These are phyloP conservation scores for Drosophila affinis DNA, from an alignment of 2,888 invertebrate genomes.

Conservation along the genomic window DNA sequence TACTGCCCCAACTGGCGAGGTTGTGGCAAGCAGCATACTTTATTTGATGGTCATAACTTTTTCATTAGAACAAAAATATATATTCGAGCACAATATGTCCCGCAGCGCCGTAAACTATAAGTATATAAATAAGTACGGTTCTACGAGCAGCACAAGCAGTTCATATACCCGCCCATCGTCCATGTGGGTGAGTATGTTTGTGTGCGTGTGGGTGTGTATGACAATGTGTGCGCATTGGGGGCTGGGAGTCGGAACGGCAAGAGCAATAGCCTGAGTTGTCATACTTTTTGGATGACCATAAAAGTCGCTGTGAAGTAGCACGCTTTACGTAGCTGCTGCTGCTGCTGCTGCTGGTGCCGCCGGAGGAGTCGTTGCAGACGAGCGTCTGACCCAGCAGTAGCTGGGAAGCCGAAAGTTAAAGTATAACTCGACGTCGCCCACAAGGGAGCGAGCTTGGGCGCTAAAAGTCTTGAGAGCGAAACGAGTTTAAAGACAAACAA, in stretches of 20 bases:
- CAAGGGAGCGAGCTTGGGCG: constrained; percentile 55
- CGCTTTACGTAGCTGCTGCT: constrained; percentile 66
- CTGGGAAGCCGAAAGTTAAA: constrained; percentile 58
- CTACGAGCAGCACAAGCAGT: constrained; percentile 54
- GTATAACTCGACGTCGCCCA: constrained; percentile 56
- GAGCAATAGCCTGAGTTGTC: constrained; percentile 75
- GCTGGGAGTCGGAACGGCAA: constrained; percentile 36
- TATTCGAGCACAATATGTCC: constrained; percentile 76
- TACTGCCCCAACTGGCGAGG: constrained; percentile 27
- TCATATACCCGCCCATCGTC: constrained; percentile 54
- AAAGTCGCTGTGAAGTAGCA: constrained; percentile 75
- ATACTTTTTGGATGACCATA: constrained; percentile 79
- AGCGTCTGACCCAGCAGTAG: constrained; percentile 18
- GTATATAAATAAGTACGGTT: constrained; percentile 74
- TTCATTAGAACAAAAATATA: constrained; percentile 80
- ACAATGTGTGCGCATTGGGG: constrained; percentile 27
- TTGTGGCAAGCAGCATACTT: constrained; percentile 73
- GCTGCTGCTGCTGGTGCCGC: constrained; percentile 5
- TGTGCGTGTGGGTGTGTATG: constrained; percentile 10
- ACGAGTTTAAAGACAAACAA: constrained; percentile 76
- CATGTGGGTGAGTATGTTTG: constrained; percentile 36
- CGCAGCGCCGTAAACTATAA: constrained; percentile 79
- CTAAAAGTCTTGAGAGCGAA: constrained; percentile 66
- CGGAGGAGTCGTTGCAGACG: constrained; percentile 3
- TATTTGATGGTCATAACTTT: constrained; percentile 79